Evolutionary conservation across 1,140 invertebrate species (phyloP).

Genomic region (Musca domestica): DNA sequence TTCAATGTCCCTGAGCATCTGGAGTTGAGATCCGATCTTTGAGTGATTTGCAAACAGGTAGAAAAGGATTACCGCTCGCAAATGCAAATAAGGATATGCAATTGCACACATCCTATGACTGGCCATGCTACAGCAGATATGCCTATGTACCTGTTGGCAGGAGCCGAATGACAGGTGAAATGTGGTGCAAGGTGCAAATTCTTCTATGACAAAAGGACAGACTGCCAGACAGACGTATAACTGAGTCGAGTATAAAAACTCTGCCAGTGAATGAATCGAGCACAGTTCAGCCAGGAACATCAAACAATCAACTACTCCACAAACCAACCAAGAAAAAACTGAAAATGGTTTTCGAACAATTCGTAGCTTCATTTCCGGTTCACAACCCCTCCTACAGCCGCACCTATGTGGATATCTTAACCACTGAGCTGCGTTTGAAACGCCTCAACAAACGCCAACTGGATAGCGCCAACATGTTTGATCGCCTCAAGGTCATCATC

Average conservation of each 20-base stretch:
- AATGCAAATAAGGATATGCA: neutral
- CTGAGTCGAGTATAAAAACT: neutral
- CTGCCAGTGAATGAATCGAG: neutral
- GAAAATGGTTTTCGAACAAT: too few species aligned
- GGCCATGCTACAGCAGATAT: neutral
- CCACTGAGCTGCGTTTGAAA: neutral
- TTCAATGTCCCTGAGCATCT: too few species aligned
- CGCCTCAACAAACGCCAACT: neutral
- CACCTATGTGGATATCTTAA: neutral
- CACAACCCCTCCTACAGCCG: too few species aligned
- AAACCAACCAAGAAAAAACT: too few species aligned
- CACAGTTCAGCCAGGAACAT: constrained; percentile 4
- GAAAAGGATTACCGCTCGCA: neutral
- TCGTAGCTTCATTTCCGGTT: too few species aligned
- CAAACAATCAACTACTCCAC: neutral
- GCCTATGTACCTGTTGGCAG: neutral
- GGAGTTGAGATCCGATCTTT: too few species aligned
- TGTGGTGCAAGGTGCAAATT: neutral
- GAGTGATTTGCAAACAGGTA: neutral
- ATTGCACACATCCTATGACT: too few species aligned
- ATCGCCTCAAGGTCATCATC: neutral
- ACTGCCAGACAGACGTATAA: too few species aligned
- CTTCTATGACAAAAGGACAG: neutral
- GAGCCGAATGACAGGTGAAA: neutral
- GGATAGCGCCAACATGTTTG: neutral